Conservation (phyloP, 1,140 invertebrate species). For the Druon quercuslanigerum region DNA sequence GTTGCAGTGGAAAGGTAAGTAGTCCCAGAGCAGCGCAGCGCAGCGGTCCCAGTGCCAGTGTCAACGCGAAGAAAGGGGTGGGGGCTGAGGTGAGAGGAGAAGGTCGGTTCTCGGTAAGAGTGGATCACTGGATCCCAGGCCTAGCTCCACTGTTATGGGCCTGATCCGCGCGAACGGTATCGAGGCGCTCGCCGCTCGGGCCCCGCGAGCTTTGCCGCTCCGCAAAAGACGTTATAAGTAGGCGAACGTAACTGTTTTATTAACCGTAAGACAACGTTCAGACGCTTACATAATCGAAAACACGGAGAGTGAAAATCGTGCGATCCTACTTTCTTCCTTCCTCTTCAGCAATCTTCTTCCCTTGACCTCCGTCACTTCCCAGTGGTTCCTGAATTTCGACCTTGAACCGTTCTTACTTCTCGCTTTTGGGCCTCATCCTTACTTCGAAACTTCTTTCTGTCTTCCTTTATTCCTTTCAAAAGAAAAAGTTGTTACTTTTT, state of each 20-base stretch:
- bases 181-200: conserved; percentile 10
- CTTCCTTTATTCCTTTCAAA: too few relatives aligned
- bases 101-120: background rate
- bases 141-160: background rate
- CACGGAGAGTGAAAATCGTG: conserved; percentile 72
- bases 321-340: conserved; percentile 64
- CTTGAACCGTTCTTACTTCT: background rate
- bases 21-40: too few relatives aligned
- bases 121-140: background rate
- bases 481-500: too few relatives aligned
- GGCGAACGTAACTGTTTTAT: conserved; percentile 67
- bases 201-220: background rate
- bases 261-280: conserved; percentile 63
- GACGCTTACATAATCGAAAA: conserved; percentile 71
- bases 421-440: background rate
- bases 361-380: background rate
- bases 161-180: conserved; percentile 15
- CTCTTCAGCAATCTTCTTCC: conserved; percentile 27
- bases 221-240: conserved; percentile 37
- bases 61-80: background rate
- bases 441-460: background rate
- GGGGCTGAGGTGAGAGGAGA: background rate
- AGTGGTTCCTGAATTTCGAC: background rate
- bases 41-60: too few relatives aligned
- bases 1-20: too few relatives aligned